Conservation (phyloP, 1,140 invertebrate genomes). For the Spodoptera litura region DNA sequence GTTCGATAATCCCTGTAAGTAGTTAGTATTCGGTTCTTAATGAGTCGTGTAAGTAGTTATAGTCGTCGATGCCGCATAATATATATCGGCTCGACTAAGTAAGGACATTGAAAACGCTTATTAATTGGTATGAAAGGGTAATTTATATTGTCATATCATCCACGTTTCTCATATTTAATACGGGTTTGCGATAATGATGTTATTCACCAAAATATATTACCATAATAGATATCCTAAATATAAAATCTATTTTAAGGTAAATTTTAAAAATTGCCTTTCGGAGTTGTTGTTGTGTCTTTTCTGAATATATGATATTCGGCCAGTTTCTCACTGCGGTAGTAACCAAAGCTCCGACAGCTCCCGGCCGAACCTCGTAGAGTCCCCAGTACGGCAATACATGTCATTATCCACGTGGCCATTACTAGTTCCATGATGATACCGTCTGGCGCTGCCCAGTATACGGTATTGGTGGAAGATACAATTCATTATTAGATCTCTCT, state of each 20-base stretch:
- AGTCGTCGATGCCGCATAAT: slow-evolving; percentile 71
- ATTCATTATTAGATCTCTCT: slow-evolving; percentile 39
- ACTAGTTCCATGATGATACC: not conserved
- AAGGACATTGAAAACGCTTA: slow-evolving; percentile 86
- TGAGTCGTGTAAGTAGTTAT: slow-evolving; percentile 81
- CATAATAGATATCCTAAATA: slow-evolving; percentile 81
- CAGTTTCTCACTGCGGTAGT: slow-evolving; percentile 59
- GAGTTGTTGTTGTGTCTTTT: slow-evolving; percentile 81
- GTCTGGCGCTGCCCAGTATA: not conserved
- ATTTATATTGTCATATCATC: slow-evolving; percentile 86
- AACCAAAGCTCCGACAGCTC: slow-evolving; percentile 9
- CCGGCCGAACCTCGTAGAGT: not conserved
- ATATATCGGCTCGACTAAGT: slow-evolving; percentile 78
- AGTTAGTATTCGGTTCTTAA: slow-evolving; percentile 82
- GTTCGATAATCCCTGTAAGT: slow-evolving; percentile 79
- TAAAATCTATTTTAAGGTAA: slow-evolving; percentile 82
- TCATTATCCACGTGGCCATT: not conserved
- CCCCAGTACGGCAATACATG: not conserved
- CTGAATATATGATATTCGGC: slow-evolving; percentile 81
- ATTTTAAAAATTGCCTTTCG: slow-evolving; percentile 83
- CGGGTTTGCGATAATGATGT: slow-evolving; percentile 86
- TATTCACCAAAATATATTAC: slow-evolving; percentile 85
- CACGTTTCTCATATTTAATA: slow-evolving; percentile 86
- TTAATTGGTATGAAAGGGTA: slow-evolving; percentile 87
- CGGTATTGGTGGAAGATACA: slow-evolving; percentile 14